Evolutionary conservation across 2,113 vertebrate species (phyloP), one percentile per base, ranked within the genome.

Genomic region (Candoia aspera): DNA sequence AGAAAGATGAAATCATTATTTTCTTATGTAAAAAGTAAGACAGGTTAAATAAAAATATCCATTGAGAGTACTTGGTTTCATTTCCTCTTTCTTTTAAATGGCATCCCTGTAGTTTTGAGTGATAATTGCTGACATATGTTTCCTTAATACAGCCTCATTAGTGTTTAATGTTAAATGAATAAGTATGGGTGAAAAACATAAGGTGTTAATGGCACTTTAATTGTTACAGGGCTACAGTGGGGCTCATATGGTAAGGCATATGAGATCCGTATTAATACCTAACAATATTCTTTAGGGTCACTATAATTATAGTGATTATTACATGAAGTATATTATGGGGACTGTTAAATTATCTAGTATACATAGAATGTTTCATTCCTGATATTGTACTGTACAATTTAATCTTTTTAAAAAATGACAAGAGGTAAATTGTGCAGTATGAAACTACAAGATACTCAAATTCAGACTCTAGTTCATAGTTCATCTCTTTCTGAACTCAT

Each of bases 121-220:
- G 33, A 86, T 91, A 42, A 73, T 58, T 94, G 88, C 93, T 86
- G 49, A 92, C 46, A 90, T 3, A 49, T 93, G 94, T 4, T 55
- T 94, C 59, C 87, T 91, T 92, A 91, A 92, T 91, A 89, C n/a
- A 95, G 6, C 54, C 33, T 94, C 92, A 88, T 96, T 87, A 91
- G 91, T 79, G 96, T 94, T 94, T 94, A 96, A 94, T 88, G 91
- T 17, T 93, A 93, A 85, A 96, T 95, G 37, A 96, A 97, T 96
- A 96, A 93, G 95, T 96, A 96, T 96, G 94, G 94, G 91, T 91
- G 92, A 95, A 68, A 84, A 87, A 95, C 93, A 96, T 96, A 96
- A 95, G 94, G 94, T 97, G 94, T 96, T 96, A 96, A 97, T 93
- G 88, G 42, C 49, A 73, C 95, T 97, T 97, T 96, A 96, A 95